Evolutionary conservation across 1,140 invertebrate genomes (phyloP).

Genomic region (Drosophila parvula): DNA sequence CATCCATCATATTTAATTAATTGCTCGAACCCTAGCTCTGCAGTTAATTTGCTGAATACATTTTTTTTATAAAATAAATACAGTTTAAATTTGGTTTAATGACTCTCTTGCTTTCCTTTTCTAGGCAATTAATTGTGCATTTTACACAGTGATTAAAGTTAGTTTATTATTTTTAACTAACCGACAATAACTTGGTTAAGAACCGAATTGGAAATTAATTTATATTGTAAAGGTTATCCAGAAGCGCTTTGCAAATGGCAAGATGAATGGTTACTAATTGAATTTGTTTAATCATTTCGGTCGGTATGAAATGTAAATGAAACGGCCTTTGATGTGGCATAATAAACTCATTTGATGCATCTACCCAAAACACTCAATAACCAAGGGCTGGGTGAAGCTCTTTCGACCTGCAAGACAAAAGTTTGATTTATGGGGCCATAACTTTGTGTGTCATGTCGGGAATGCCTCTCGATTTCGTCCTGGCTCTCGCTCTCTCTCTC

Average conservation of each 20-base stretch:
- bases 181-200: background rate
- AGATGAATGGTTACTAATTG: background rate
- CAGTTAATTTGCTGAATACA: background rate
- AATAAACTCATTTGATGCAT: conserved; percentile 54
- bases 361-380: conserved; percentile 15
- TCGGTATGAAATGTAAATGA: conserved; percentile 24
- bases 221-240: background rate
- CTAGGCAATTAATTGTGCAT: background rate
- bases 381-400: background rate
- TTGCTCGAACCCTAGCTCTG: background rate
- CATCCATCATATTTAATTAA: conserved; percentile 31
- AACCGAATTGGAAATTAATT: background rate
- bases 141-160: background rate
- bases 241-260: too few species aligned
- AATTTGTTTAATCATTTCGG: conserved; percentile 4
- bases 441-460: conserved; percentile 52
- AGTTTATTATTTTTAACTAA: conserved; percentile 8
- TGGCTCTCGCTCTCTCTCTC: conserved; percentile 1
- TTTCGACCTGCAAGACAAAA: conserved; percentile 50
- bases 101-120: background rate
- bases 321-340: conserved; percentile 41
- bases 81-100: background rate
- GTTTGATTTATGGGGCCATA: conserved; percentile 63
- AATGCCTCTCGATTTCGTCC: conserved; percentile 37
- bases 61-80: conserved; percentile 4